Evolutionary conservation across 37 sponge, comb jelly and placozoan genomes (phyloP).

Genomic region (Beroe forskalii): DNA sequence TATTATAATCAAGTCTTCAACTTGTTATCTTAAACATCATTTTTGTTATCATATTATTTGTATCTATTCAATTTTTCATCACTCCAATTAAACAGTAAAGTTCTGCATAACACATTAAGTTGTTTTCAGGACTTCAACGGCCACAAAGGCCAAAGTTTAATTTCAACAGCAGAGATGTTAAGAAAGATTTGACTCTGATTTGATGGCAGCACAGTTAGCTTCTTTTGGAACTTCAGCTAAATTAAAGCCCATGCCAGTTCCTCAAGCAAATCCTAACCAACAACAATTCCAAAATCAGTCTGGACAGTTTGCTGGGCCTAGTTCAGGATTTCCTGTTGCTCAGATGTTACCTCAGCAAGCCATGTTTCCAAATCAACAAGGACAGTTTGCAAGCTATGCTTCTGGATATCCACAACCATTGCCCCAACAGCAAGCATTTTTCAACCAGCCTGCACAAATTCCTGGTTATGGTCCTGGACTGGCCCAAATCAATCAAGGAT

Average conservation of each 20-base stretch:
- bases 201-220: constrained; percentile 18
- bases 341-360: neutral
- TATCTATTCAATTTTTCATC: too few relatives aligned
- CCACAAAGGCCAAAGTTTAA: constrained; percentile 50
- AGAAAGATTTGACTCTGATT: constrained; percentile 23
- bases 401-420: neutral
- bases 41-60: too few relatives aligned
- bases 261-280: neutral
- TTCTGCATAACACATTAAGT: too few relatives aligned
- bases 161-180: constrained; percentile 51
- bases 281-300: neutral
- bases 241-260: neutral
- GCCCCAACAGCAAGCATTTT: neutral
- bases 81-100: too few relatives aligned
- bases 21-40: too few relatives aligned
- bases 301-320: neutral
- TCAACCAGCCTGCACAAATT: neutral
- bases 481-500: neutral
- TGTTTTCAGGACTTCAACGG: neutral
- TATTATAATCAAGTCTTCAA: too few relatives aligned
- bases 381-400: neutral
- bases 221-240: constrained; percentile 60
- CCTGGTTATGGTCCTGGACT: neutral
- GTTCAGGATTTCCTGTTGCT: neutral
- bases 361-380: neutral